Percentiles rank a stretch among this genome's conserved stretches.
Evolutionary conservation across 2,797 vertebrate species (phyloP).

Genomic region (Uromys caudimaculatus): DNA sequence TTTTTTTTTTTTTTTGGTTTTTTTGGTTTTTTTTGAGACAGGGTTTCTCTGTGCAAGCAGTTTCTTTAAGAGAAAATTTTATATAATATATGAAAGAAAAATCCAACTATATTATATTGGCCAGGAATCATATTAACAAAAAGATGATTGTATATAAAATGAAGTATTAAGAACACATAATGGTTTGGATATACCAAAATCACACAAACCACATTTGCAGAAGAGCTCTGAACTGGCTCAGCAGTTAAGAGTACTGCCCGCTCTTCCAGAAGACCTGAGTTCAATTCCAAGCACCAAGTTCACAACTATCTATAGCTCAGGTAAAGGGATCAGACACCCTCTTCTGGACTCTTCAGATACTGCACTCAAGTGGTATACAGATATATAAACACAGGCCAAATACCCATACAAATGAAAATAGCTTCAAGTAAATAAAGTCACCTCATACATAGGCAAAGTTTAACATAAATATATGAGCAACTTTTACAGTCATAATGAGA

Average conservation of each 20-base stretch:
- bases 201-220: not conserved
- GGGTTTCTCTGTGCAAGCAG: too few relatives aligned
- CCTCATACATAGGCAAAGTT: not conserved
- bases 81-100: slow-evolving; percentile 11
- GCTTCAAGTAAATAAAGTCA: slow-evolving; percentile 12
- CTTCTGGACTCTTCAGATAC: not conserved
- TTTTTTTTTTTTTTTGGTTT: too few relatives aligned
- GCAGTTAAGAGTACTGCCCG: not conserved
- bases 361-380: not conserved
- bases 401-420: not conserved
- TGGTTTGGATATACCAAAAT: not conserved
- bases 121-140: slow-evolving; percentile 15
- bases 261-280: not conserved
- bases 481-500: not conserved
- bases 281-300: not conserved
- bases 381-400: not conserved
- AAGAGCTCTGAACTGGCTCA: not conserved
- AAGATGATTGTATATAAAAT: not conserved
- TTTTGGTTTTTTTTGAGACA: too few relatives aligned
- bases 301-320: not conserved
- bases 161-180: slow-evolving; percentile 2
- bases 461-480: not conserved
- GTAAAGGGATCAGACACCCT: not conserved
- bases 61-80: slow-evolving; percentile 24
- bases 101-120: not conserved